Base-by-base conservation (phyloP, 2,797 vertebrate species). In the Adelosebastes latens region DNA sequence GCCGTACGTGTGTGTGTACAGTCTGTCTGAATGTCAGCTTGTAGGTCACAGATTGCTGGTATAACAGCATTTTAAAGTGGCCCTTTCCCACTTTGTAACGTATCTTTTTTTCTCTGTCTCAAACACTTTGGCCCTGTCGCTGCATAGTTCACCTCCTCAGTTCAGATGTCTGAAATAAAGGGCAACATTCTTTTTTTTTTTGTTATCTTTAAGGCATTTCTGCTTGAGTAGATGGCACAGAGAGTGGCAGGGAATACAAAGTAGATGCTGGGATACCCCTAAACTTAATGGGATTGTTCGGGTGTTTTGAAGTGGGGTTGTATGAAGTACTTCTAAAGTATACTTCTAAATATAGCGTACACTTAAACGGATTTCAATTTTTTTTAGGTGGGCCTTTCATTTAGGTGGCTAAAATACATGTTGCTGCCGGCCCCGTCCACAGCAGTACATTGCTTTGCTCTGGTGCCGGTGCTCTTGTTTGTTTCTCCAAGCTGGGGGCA, bases 11-110 rank as follows among this genome's bases (percentile, higher is more conserved):
- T 71, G 81, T 72, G 61, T 63, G 71, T 80, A 68, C 72, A 81
- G 79, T 75, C 81, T 55, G 63, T 52, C 39, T 89, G 88, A 92
- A 94, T 92, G 91, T 90, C 92, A 94, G 73, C 69, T 20, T 77
- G 83, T 88, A 89, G 90, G 90, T 85, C 85, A 88, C 82, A 82
- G 75, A 84, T 83, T 82, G 78, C 76, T 84, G 72, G 59, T 84
- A 55, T 83, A 87, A 88, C 83, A 77, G 80, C 72, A 56, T 85
- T 88, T 85, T 87, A 86, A 91, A 91, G 88, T 86, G 75, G 24
- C 74, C 80, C 68, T 82, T 87, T 85, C 65, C 56, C 76, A 82
- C 72, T 83, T 75, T 61, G 64, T 69, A 52, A 32, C 8, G 0
- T 27, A 69, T 72, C 62, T 72, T 18, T 32, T 13, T 78, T 59